Conservation (phyloP, 1,140 invertebrate genomes). For the Pemphigus obesinymphae region DNA sequence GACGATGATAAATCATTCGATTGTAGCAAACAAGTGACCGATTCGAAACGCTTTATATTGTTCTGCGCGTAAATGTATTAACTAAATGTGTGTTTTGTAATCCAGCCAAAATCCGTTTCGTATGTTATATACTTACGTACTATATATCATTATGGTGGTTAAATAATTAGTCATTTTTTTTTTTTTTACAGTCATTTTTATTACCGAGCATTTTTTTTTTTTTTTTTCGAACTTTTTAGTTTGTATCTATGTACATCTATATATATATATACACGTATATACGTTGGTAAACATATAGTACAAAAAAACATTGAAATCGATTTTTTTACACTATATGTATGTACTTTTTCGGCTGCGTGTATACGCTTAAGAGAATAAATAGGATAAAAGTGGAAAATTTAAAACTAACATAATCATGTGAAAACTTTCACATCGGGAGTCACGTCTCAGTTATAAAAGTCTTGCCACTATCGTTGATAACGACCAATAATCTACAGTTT, state of each 20-base stretch:
- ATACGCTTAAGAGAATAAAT: neutral
- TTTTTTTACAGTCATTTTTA: neutral
- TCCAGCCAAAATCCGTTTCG: neutral
- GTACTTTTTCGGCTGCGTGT: neutral
- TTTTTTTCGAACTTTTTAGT: no score
- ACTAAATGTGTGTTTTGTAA: neutral
- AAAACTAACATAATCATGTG: neutral
- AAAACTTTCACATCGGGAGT: neutral
- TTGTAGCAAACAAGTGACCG: neutral
- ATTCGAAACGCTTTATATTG: neutral
- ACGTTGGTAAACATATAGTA: neutral
- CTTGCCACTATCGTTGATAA: neutral
- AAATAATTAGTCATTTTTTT: neutral
- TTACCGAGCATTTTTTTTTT: neutral
- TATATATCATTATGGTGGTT: no score
- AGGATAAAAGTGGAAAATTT: neutral
- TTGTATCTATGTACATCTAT: no score
- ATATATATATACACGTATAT: no score
- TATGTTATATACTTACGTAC: no score
- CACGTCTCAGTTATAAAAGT: slow-evolving; percentile 16
- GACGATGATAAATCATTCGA: neutral
- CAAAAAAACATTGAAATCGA: neutral
- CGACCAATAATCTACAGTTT: slow-evolving; percentile 10
- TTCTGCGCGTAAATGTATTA: no score
- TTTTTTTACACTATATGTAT: neutral